phyloP scores from a whole-genome alignment of 35 echinoderm and acorn worm species.

The Lytechinus variegatus region DNA sequence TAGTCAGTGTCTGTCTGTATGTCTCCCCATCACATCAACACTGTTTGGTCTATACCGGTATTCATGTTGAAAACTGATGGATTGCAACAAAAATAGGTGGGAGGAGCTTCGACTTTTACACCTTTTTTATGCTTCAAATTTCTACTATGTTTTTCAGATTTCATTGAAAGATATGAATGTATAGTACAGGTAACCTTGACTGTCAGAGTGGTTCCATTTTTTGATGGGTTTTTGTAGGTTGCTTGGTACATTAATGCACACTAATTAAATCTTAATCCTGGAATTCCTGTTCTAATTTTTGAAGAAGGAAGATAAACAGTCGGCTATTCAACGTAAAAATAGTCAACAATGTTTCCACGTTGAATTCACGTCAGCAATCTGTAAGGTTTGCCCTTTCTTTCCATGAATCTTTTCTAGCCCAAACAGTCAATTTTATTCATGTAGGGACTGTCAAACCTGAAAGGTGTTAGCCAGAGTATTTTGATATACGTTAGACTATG shows the following conservation, averaged over 20 bases:
- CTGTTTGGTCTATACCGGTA: background rate
- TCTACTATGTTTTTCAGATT: background rate
- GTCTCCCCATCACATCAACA: background rate
- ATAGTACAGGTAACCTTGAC: background rate
- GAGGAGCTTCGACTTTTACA: background rate
- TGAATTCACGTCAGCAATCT: background rate
- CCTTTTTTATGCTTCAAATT: background rate
- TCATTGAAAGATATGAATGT: background rate
- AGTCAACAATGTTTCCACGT: background rate
- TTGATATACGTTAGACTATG: too few species aligned
- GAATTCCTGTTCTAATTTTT: slow-evolving; percentile 36
- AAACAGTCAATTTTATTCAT: too few species aligned
- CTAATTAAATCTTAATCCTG: background rate
- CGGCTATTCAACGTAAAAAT: background rate
- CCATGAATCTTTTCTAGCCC: too few species aligned
- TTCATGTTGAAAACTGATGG: background rate
- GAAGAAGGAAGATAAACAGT: background rate
- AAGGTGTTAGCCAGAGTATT: too few species aligned
- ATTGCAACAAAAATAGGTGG: background rate
- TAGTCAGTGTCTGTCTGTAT: background rate
- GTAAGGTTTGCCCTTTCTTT: background rate
- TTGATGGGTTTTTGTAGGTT: background rate
- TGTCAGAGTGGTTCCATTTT: background rate
- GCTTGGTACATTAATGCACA: background rate
- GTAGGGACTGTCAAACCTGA: too few species aligned